A percentile compares a stretch with the other conserved stretches of the same genome.
Evolutionary conservation across 2,113 vertebrate species (phyloP).

Genomic region (Eidolon helvum): DNA sequence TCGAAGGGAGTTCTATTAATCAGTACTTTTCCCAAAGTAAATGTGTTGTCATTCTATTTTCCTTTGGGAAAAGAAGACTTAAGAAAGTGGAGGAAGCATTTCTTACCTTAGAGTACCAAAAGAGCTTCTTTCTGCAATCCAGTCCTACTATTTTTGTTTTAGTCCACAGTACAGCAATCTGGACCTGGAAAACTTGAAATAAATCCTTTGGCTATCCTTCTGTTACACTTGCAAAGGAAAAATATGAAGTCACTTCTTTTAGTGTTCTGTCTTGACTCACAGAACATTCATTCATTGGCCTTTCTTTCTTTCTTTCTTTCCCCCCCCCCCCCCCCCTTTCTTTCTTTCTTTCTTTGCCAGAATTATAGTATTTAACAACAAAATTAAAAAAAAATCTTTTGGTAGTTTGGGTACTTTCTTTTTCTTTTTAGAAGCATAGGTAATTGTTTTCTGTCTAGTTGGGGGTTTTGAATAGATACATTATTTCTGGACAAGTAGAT

Average conservation of each 20-base stretch:
- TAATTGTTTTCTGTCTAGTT: background rate
- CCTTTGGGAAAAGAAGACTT: conserved; percentile 34
- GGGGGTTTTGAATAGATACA: background rate
- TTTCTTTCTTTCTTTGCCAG: background rate
- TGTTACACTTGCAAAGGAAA: background rate
- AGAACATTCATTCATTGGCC: background rate
- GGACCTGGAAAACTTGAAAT: background rate
- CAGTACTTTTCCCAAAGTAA: conserved; percentile 51
- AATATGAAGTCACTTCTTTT: background rate
- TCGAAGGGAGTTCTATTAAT: conserved; percentile 34
- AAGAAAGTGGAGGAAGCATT: background rate
- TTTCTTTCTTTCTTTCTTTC: background rate
- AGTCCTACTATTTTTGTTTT: background rate
- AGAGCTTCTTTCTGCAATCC: background rate
- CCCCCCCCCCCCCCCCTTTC: too few species aligned
- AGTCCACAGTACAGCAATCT: background rate
- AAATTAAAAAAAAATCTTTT: background rate
- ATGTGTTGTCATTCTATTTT: conserved; percentile 46
- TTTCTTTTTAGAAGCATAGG: background rate
- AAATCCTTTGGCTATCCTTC: background rate
- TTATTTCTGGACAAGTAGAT: background rate
- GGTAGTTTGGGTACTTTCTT: background rate
- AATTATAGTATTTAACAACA: background rate
- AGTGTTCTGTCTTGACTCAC: background rate
- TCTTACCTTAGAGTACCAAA: background rate